Evolutionary conservation across 2,888 invertebrate species (phyloP).

Genomic region (Orthonychiurus folsomi): DNA sequence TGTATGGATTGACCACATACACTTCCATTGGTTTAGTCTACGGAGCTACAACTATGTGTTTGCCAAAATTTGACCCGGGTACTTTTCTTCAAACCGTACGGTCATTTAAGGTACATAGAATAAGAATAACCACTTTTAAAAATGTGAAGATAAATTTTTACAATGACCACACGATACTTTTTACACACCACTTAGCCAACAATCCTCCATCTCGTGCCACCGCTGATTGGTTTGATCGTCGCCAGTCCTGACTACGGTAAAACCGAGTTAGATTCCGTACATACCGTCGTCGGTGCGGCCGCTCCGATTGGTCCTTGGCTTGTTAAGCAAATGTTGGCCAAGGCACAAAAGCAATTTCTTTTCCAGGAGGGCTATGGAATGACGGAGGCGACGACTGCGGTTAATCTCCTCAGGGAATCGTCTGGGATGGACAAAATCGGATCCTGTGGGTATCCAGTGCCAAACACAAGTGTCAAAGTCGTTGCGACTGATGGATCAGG

Average conservation of each 20-base stretch:
- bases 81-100: conserved; percentile 58
- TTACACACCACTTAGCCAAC: conserved; percentile 35
- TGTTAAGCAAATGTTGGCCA: conserved; percentile 47
- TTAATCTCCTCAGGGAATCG: conserved; percentile 8
- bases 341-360: conserved; percentile 16
- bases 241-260: conserved; percentile 58
- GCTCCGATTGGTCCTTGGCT: conserved; percentile 53
- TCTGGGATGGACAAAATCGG: conserved; percentile 51
- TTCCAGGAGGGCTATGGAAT: conserved; percentile 25
- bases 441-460: conserved; percentile 59
- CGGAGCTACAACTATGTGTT: conserved; percentile 52
- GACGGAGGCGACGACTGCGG: conserved; percentile 46
- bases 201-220: conserved; percentile 56
- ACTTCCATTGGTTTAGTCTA: conserved; percentile 53
- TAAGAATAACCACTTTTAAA: too few species aligned
- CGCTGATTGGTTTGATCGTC: conserved; percentile 63
- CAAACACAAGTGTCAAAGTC: conserved; percentile 60
- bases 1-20: conserved; percentile 64
- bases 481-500: conserved; percentile 51
- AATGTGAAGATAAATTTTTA: not conserved
- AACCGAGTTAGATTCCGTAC: conserved; percentile 57
- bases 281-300: conserved; percentile 55
- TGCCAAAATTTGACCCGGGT: conserved; percentile 63
- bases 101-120: conserved; percentile 48
- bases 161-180: not conserved